Evolutionary conservation across 2,888 invertebrate species (phyloP), one percentile per base, ranked within the genome.

Genomic region (Opisthograptis luteolata): DNA sequence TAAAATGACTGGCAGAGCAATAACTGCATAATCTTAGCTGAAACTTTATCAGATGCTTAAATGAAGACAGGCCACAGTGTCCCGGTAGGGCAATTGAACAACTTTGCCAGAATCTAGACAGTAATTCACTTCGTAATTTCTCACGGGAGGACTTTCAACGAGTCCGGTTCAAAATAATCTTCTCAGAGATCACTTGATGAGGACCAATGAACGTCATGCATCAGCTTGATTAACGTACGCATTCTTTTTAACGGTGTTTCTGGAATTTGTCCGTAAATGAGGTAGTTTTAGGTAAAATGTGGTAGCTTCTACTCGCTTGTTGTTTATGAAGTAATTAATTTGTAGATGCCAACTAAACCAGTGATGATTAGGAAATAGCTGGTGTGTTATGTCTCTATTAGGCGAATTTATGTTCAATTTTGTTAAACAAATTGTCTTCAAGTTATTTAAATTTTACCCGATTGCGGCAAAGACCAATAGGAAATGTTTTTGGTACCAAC

Each of bases 191-290:
- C 70, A 63, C 61, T 60, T 66, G 68, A 68, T 59, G 62, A 65
- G 62, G 57, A 57, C 68, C 70, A 74, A 78, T 83, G 77, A 79
- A 83, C 62, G 76, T 76, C 77, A 72, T 62, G 52, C 59, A 60
- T 62, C 63, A 50, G 57, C 61, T 69, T 77, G 76, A 82, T 81
- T 78, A 80, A 80, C 63, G 54, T 41, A 14, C 48, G 57, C 60
- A 64, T 66, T 72, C 60, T 60, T 58, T 61, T 64, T 62, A 68
- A 70, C 48, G 66, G 62, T 62, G 64, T 44, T 35, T 48, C 36
- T 59, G 60, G 62, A 64, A 70, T 69, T 62, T 51, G 45, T 55
- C 39, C 49, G 44, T 45, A 40, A 62, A 43, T 45, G 62, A 58
- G 42, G 46, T 59, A 41, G 49, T 57, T 55, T 47, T 28, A 32